phyloP scores from a whole-genome alignment of 2,888 invertebrate genomes.

The Nesidiocoris tenuis region DNA sequence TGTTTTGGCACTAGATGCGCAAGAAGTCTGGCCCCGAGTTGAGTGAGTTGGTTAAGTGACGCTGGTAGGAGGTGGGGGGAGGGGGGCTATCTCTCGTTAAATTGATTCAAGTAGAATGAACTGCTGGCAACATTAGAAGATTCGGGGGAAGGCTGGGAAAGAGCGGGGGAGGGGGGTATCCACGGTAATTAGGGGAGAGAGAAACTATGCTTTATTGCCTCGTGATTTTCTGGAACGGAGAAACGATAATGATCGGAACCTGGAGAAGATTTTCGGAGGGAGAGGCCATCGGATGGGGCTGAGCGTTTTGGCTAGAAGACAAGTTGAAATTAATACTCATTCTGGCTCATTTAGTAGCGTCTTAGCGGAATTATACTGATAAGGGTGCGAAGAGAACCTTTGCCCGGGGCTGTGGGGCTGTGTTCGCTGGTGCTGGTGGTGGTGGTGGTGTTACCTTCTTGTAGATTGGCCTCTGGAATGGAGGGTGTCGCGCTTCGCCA shows the following conservation, averaged over 20 bases:
- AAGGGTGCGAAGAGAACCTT: slow-evolving; percentile 32
- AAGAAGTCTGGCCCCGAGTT: slow-evolving; percentile 22
- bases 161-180: background rate
- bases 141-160: background rate
- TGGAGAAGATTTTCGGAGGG: slow-evolving; percentile 1
- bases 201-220: slow-evolving; percentile 48
- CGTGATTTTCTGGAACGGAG: background rate
- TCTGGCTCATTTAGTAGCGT: slow-evolving; percentile 50
- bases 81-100: slow-evolving; percentile 37
- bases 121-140: slow-evolving; percentile 40
- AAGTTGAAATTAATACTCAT: slow-evolving; percentile 49
- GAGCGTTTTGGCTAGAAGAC: slow-evolving; percentile 43
- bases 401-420: no score
- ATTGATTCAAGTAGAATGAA: slow-evolving; percentile 46
- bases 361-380: slow-evolving; percentile 49
- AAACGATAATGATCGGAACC: slow-evolving; percentile 33
- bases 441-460: background rate
- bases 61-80: no score
- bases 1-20: slow-evolving; percentile 34
- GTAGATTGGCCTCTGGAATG: background rate
- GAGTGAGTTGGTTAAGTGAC: slow-evolving; percentile 8
- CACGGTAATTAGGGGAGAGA: slow-evolving; percentile 47
- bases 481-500: background rate
- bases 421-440: background rate
- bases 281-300: no score